Base-by-base conservation (phyloP, 2,797 vertebrate species). In the Mareca strepera region DNA sequence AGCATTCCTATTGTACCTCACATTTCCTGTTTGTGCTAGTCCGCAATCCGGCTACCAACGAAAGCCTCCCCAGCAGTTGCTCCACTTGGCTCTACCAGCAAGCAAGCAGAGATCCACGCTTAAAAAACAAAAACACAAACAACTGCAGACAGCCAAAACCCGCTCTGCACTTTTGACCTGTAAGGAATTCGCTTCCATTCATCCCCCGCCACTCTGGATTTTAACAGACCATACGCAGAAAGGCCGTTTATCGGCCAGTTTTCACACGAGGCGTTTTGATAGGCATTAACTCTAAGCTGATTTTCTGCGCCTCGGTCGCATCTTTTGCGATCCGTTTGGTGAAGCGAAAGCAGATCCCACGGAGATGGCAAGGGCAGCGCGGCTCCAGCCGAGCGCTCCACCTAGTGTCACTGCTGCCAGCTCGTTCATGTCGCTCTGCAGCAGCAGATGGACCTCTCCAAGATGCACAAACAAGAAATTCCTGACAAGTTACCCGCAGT, bases 1-100 rank as follows among this genome's bases (percentile, higher is more conserved):
- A 13, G 3, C 82, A 8, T 23, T 50, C 70, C 93, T 31, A 28
- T 69, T 77, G 94, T 86, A 79, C 56, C 91, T 94, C 86, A 22
- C 2, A 9, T 58, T 95, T 95, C 94, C 96, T 94, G 96, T 92
- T 93, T 88, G 94, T 21, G 92, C 85, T 74, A 22, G 4, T 63
- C 88, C 64, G 23, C 76, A 50, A 9, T 72, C 41, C 1, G 2
- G 86, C 81, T 79, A 60, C 67, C 82, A 39, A 22, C 18, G 13
- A 73, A 58, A 91, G 29, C 56, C 94, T 80, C 41, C 39, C 62
- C 82, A 82, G 85, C 87, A 88, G 28, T 79, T 70, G 58, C 88
- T 94, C 94, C 81, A 53, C 81, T 80, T 28, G 53, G 88, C 91
- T 96, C 91, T 28, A n/a, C 17, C 60, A 62, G 93, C 79, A 28